Percentiles rank a stretch among this genome's conserved stretches.
Evolutionary conservation across 2,797 vertebrate genomes (phyloP).

Genomic region (Picus viridis): DNA sequence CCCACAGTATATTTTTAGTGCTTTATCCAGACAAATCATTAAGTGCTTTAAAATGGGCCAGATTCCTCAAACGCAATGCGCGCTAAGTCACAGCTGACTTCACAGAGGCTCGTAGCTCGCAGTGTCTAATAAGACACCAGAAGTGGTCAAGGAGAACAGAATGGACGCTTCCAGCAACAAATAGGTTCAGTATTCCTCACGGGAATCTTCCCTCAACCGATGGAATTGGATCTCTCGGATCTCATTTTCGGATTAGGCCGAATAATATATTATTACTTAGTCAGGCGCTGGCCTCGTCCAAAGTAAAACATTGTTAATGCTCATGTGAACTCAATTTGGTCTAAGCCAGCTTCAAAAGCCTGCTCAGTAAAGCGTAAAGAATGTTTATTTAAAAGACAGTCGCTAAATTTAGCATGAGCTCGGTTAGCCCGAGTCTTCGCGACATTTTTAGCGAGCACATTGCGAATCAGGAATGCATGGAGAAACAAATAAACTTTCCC

Average conservation of each 20-base stretch:
- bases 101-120: background rate
- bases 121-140: background rate
- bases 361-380: conserved; percentile 75
- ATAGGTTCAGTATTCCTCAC: background rate
- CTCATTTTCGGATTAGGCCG: conserved; percentile 18
- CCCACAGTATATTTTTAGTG: conserved; percentile 69
- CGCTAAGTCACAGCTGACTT: conserved; percentile 58
- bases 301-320: conserved; percentile 31
- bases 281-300: conserved; percentile 17
- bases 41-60: conserved; percentile 67
- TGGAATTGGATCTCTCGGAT: background rate
- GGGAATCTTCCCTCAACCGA: background rate
- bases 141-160: background rate
- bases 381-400: conserved; percentile 79
- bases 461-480: conserved; percentile 94
- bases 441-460: conserved; percentile 82
- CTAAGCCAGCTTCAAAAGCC: conserved; percentile 56
- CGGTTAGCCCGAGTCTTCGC: conserved; percentile 76
- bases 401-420: conserved; percentile 87
- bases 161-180: background rate
- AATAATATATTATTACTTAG: conserved; percentile 41
- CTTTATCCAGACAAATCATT: conserved; percentile 72
- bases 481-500: conserved; percentile 96
- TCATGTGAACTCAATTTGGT: conserved; percentile 39
- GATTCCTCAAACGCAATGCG: conserved; percentile 49